These are phyloP conservation scores for Zeus faber DNA, from an alignment of 2,113 vertebrate genomes.

Conservation along the genomic window DNA sequence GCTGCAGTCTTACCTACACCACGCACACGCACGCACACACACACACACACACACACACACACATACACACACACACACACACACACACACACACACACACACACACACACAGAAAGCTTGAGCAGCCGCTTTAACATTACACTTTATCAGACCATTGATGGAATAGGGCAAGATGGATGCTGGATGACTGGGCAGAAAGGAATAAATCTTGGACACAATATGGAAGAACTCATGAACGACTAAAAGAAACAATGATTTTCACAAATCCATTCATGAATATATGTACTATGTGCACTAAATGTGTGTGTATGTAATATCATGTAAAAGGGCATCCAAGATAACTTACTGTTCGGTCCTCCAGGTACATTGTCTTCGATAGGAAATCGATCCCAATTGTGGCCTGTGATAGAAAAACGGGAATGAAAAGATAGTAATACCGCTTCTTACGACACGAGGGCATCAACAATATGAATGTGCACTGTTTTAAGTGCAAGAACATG, in stretches of 20 bases:
- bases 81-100: conserved; percentile 1
- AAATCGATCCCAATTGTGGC: conserved; percentile 80
- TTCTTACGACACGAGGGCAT: conserved; percentile 18
- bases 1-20: conserved; percentile 64
- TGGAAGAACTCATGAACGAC: too few species aligned
- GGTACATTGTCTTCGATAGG: conserved; percentile 80
- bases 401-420: conserved; percentile 50
- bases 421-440: too few species aligned
- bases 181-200: too few species aligned
- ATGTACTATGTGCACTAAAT: not conserved
- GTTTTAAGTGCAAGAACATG: too few species aligned
- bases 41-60: conserved; percentile 25
- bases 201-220: too few species aligned
- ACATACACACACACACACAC: conserved; percentile 4
- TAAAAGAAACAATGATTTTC: too few species aligned
- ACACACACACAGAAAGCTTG: conserved; percentile 5
- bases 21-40: conserved; percentile 26
- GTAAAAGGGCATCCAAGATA: conserved; percentile 18
- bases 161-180: too few species aligned
- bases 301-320: too few species aligned
- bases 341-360: conserved; percentile 79
- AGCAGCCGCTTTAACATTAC: too few species aligned
- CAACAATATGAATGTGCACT: conserved; percentile 20
- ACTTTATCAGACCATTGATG: too few species aligned
- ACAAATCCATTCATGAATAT: not conserved